These are phyloP conservation scores for Rhamnusium bicolor DNA, from an alignment of 2,888 invertebrate genomes.

Conservation along the genomic window DNA sequence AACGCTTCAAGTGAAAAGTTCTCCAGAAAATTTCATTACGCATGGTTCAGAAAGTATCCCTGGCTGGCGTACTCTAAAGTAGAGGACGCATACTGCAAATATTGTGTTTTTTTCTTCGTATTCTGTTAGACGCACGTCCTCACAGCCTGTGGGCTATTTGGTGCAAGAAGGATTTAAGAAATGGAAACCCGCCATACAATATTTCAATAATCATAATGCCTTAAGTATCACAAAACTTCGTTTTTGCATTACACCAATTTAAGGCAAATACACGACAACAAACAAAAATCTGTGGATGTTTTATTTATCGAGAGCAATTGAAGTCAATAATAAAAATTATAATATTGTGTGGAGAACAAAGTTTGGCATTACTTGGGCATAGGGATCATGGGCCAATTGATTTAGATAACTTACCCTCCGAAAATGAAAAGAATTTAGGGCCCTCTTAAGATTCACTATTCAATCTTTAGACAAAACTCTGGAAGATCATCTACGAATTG, in stretches of 20 bases:
- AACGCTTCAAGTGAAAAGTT: not conserved
- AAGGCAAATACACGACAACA: not conserved
- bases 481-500: not conserved
- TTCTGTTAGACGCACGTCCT: not conserved
- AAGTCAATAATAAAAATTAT: not conserved
- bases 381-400: not conserved
- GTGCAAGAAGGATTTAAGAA: too few species aligned
- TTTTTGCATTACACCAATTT: not conserved
- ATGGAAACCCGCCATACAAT: not conserved
- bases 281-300: not conserved
- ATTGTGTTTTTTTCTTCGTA: not conserved
- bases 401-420: not conserved
- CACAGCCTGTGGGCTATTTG: too few species aligned
- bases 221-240: not conserved
- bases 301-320: not conserved
- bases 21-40: constrained; percentile 1
- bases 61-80: constrained; percentile 2
- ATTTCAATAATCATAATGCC: not conserved
- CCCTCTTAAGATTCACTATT: too few species aligned
- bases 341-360: not conserved
- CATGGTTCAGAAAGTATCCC: constrained; percentile 1
- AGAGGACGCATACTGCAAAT: constrained; percentile 6
- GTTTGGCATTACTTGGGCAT: not conserved
- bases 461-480: too few species aligned
- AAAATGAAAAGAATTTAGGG: not conserved